Base-by-base conservation (phyloP, 2,888 invertebrate genomes). In the Hermaeophaga mercurialis region DNA sequence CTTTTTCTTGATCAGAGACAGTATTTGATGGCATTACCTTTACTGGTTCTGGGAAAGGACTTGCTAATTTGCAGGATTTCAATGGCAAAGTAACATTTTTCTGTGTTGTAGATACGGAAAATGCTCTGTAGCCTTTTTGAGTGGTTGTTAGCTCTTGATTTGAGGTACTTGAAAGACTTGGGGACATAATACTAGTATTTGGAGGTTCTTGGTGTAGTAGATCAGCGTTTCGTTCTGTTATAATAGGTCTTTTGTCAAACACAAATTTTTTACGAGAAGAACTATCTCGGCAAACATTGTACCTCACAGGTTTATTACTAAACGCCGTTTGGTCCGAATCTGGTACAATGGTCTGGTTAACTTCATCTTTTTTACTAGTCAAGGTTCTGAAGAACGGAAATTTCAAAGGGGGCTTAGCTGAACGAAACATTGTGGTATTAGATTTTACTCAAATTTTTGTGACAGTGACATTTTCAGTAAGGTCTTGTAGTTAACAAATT, bases 31-130 rank as follows among this genome's bases (percentile, higher is more conserved):
- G 69, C 73, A 76, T 76, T 48, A 70, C 65, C 54, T 76, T 76
- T 0, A 78, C 73, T 0, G 77, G 76, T 31, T 76, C 75, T 0
- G 78, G 77, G 63, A 78, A 77, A 3, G 77, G 76, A 50, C 67
- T 74, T 0, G 76, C 74, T 58, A 77, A 55, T 47, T 71, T 74
- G 1, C 74, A 70, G 11, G 62, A 61, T 56, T 75, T 75, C 47
- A 76, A 56, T 11, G 77, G 76, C 36, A 71, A 58, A 6, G 67
- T 71, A n/a, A 75, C 62, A 46, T 72, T 74, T 48, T 68, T 71
- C 54, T 72, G 71, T 4, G 75, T 75, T 3, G 68, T 71, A 1
- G 76, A 77, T 22, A 66, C 69, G 18, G 69, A 67, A 44, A 75
- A 73, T 22, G 61, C 49, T 24, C 72, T 67, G 39, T 63, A 68